These are phyloP conservation scores for Papilio aristodemus DNA, from an alignment of 1,140 invertebrate genomes.

Conservation along the genomic window DNA sequence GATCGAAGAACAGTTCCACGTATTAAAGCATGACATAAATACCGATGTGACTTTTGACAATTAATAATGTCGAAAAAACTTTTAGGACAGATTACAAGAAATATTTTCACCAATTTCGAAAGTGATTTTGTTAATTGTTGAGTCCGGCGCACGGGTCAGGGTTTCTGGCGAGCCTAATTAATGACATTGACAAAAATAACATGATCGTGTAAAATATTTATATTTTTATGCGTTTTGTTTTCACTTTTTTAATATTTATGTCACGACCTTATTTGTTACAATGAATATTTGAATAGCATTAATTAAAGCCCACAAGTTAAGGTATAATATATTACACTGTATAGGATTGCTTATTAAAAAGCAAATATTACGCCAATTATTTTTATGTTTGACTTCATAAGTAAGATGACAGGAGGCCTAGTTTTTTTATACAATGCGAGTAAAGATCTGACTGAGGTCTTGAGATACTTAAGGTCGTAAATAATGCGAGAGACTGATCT, in stretches of 20 bases:
- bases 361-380: too few relatives aligned
- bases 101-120: constrained; percentile 20
- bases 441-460: too few relatives aligned
- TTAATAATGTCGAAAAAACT: constrained; percentile 12
- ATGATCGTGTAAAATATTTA: neutral
- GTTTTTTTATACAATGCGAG: too few relatives aligned
- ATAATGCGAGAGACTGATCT: too few relatives aligned
- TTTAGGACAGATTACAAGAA: constrained; percentile 24
- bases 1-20: constrained; percentile 6
- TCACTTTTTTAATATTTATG: constrained; percentile 10
- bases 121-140: constrained; percentile 24
- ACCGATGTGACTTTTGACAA: neutral
- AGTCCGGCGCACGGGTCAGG: neutral
- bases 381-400: too few relatives aligned
- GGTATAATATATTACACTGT: too few relatives aligned
- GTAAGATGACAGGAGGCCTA: too few relatives aligned
- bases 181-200: constrained; percentile 16
- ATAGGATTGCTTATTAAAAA: too few relatives aligned
- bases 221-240: constrained; percentile 4
- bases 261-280: neutral
- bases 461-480: too few relatives aligned
- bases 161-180: constrained; percentile 1
- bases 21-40: constrained; percentile 20
- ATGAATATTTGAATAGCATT: neutral
- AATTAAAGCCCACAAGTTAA: neutral